Conservation (phyloP, 2,888 invertebrate genomes). For the Cheilosia urbana region DNA sequence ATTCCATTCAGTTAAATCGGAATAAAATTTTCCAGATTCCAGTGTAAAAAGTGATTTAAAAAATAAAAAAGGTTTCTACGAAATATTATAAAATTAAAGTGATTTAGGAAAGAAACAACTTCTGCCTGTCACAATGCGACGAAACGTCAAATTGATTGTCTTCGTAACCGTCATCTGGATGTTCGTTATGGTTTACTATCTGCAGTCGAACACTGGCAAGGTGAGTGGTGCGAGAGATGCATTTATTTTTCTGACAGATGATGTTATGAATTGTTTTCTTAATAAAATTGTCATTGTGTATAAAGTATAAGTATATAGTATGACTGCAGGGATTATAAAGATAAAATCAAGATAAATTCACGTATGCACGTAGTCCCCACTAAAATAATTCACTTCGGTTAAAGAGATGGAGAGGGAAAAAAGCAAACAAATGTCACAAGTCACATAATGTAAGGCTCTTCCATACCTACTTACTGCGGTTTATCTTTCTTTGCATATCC, state of each 20-base stretch:
- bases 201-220: conserved; percentile 83
- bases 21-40: not conserved
- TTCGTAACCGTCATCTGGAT: conserved; percentile 83
- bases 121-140: conserved; percentile 80
- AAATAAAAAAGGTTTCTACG: not conserved
- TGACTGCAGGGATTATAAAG: too few species aligned
- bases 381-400: not conserved
- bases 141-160: conserved; percentile 83
- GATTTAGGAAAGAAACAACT: conserved; percentile 3
- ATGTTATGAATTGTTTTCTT: not conserved
- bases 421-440: not conserved
- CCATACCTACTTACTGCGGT: not conserved
- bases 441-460: not conserved
- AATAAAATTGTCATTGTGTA: too few species aligned
- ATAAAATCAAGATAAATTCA: too few species aligned
- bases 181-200: conserved; percentile 83
- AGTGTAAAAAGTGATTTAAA: not conserved
- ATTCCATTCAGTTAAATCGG: not conserved
- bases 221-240: conserved; percentile 77
- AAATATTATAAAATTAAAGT: not conserved
- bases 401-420: not conserved
- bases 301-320: too few species aligned
- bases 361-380: too few species aligned
- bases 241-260: conserved; percentile 6
- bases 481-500: not conserved